Conservation (phyloP, 2,888 invertebrate species). For the Gisinianus flammeolus region DNA sequence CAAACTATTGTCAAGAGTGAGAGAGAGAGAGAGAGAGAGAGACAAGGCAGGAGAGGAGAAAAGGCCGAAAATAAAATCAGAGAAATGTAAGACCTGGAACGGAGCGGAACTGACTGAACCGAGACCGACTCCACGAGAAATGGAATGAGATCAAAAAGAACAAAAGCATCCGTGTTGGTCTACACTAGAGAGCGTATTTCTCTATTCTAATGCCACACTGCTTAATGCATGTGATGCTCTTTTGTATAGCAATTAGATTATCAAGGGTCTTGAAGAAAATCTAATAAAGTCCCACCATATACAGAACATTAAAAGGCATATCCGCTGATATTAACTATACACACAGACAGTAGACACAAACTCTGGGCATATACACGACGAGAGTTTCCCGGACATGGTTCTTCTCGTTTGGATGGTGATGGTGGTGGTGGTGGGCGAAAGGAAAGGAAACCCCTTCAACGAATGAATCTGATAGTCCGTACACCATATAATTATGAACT, state of each 20-base stretch:
- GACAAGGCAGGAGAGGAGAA: background rate
- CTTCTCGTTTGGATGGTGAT: too few species aligned
- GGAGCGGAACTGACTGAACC: too few species aligned
- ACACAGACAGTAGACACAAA: background rate
- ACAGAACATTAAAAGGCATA: background rate
- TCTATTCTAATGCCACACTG: background rate
- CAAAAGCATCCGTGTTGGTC: too few species aligned
- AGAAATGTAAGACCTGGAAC: background rate
- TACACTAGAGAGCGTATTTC: too few species aligned
- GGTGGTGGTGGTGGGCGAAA: too few species aligned
- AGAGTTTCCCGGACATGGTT: background rate
- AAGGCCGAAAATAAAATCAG: background rate
- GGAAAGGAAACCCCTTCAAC: background rate
- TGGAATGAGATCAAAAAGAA: too few species aligned
- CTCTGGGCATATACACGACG: background rate
- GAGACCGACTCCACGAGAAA: too few species aligned
- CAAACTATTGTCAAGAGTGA: too few species aligned
- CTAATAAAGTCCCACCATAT: slow-evolving; percentile 39
- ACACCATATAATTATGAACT: background rate
- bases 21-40: slow-evolving; percentile 10
- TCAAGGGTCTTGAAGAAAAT: slow-evolving; percentile 46
- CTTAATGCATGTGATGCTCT: slow-evolving; percentile 42
- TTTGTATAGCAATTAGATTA: slow-evolving; percentile 46
- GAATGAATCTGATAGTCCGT: background rate
- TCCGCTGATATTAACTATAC: background rate